Percentiles rank a stretch among this genome's conserved stretches.
phyloP scores from a whole-genome alignment of 1,140 invertebrate genomes.

The Euwallacea fornicatus region DNA sequence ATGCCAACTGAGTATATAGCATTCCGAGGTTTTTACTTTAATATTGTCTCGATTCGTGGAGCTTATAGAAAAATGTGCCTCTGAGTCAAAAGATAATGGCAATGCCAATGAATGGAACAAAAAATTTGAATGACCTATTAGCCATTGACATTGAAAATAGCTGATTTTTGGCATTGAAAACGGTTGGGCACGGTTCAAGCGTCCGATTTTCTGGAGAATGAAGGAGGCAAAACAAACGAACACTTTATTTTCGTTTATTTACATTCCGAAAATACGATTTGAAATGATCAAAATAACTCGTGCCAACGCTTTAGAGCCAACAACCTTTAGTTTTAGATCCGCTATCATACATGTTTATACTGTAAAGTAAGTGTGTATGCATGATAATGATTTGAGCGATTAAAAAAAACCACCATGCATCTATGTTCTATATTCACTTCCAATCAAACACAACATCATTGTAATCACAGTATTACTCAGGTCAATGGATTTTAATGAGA shows the following conservation, averaged over 20 bases:
- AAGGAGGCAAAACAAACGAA: slow-evolving; percentile 21
- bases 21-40: no score
- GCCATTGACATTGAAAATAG: slow-evolving; percentile 16
- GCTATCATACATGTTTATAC: not conserved
- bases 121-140: not conserved
- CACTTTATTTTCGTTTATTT: slow-evolving; percentile 20
- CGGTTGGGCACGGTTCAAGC: slow-evolving; percentile 12
- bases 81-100: no score
- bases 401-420: not conserved
- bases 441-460: no score
- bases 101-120: not conserved
- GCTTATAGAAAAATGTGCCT: no score
- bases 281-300: slow-evolving; percentile 6
- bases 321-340: slow-evolving; percentile 8
- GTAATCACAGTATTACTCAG: no score
- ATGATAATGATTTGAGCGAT: not conserved
- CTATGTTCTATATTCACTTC: not conserved
- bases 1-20: no score
- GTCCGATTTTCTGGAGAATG: slow-evolving; percentile 9
- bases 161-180: slow-evolving; percentile 17
- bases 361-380: slow-evolving; percentile 2
- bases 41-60: no score
- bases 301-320: slow-evolving; percentile 14
- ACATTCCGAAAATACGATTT: slow-evolving; percentile 23
- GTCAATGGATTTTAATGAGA: no score